These are phyloP conservation scores for Sebastes baramenuke DNA, from an alignment of 2,797 vertebrate genomes.

Conservation along the genomic window DNA sequence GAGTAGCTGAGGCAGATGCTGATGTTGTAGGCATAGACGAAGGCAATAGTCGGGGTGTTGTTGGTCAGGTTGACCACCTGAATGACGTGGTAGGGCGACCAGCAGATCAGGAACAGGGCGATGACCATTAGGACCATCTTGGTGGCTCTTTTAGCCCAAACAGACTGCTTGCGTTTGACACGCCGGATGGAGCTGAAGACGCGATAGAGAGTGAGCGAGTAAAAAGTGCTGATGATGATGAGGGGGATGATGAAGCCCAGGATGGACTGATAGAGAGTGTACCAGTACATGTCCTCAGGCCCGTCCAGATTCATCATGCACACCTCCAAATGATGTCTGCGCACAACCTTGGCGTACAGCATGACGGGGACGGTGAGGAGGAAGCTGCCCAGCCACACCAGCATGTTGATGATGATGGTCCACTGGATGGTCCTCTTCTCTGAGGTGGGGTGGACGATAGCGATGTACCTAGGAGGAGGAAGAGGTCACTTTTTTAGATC, in stretches of 20 bases:
- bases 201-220: constrained; percentile 85
- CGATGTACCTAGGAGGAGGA: constrained; percentile 78
- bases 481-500: not conserved
- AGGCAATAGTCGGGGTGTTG: constrained; percentile 74
- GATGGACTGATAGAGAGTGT: constrained; percentile 86
- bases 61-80: constrained; percentile 86
- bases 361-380: constrained; percentile 85
- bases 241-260: constrained; percentile 86
- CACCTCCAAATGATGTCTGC: constrained; percentile 68
- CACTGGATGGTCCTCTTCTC: constrained; percentile 84
- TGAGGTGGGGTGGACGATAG: constrained; percentile 85
- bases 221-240: constrained; percentile 87
- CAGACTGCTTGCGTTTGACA: constrained; percentile 83
- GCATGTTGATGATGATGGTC: constrained; percentile 84
- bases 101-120: constrained; percentile 83
- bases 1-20: constrained; percentile 88
- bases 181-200: constrained; percentile 85
- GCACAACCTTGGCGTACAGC: constrained; percentile 82
- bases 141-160: constrained; percentile 85
- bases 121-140: constrained; percentile 88
- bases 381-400: constrained; percentile 87
- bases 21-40: constrained; percentile 85
- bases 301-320: constrained; percentile 85
- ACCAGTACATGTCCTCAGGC: constrained; percentile 87
- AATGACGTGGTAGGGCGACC: constrained; percentile 87